These are phyloP conservation scores for Hylaea fasciaria DNA, from an alignment of 2,888 invertebrate genomes.

Conservation along the genomic window DNA sequence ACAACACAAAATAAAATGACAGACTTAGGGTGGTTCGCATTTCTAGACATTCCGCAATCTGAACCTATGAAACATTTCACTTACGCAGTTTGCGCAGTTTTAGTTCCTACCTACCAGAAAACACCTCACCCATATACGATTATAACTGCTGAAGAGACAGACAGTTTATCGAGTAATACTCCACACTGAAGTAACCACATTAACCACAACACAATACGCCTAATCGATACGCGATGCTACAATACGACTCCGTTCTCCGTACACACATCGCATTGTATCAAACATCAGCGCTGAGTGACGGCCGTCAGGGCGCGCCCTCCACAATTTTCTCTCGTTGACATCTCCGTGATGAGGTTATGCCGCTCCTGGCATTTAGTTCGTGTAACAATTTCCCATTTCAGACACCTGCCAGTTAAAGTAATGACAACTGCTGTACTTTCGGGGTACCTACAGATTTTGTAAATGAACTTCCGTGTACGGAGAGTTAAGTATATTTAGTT, in stretches of 20 bases:
- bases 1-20: no score
- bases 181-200: conserved; percentile 6
- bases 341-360: conserved; percentile 44
- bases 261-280: conserved; percentile 27
- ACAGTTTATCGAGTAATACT: conserved; percentile 21
- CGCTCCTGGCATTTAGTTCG: conserved; percentile 40
- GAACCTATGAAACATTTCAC: no score
- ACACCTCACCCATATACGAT: not conserved
- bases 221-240: conserved; percentile 26
- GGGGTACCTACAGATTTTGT: conserved; percentile 25
- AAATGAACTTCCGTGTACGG: conserved; percentile 9
- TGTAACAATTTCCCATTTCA: conserved; percentile 39
- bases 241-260: conserved; percentile 17
- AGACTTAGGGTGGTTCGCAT: no score
- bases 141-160: not conserved
- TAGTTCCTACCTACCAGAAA: not conserved
- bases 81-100: no score
- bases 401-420: conserved; percentile 31
- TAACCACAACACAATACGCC: conserved; percentile 6
- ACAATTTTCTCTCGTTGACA: conserved; percentile 55
- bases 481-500: not conserved
- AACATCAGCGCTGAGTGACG: conserved; percentile 36
- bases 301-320: conserved; percentile 34
- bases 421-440: conserved; percentile 23
- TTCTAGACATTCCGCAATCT: no score